phyloP scores from a whole-genome alignment of 2,888 invertebrate species.

The Patella ulyssiponensis region DNA sequence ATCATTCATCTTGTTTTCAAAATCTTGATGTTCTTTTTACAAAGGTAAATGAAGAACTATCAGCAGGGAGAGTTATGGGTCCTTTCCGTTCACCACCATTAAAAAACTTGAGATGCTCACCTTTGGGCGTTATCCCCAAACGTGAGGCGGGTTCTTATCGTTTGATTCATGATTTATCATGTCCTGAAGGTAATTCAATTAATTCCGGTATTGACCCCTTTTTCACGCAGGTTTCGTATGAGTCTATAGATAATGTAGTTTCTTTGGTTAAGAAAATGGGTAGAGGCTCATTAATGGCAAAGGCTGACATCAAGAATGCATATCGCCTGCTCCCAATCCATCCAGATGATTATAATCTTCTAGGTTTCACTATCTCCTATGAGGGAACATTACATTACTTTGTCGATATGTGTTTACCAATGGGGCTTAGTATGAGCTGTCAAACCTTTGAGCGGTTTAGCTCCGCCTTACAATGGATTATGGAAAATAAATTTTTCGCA shows the following conservation, averaged over 20 bases:
- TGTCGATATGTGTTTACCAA: constrained; percentile 11
- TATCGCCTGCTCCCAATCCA: not conserved
- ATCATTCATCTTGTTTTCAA: too few species aligned
- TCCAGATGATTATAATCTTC: too few species aligned
- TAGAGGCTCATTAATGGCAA: not conserved
- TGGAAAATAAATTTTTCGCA: not conserved
- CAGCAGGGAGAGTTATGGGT: too few species aligned
- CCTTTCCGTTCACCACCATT: not conserved
- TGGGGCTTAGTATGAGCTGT: constrained; percentile 8
- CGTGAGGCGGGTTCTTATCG: not conserved
- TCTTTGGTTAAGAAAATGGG: not conserved
- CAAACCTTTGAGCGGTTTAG: constrained; percentile 7
- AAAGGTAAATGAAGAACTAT: too few species aligned
- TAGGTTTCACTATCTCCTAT: not conserved
- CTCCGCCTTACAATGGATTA: constrained; percentile 13
- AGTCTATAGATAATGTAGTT: not conserved
- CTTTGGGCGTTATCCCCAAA: not conserved
- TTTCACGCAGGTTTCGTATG: not conserved
- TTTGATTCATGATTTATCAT: not conserved
- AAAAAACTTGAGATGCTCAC: not conserved
- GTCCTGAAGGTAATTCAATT: not conserved
- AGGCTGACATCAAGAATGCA: constrained; percentile 9
- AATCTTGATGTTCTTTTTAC: too few species aligned
- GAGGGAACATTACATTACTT: not conserved
- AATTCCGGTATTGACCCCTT: not conserved